phyloP scores from a whole-genome alignment of 1,140 invertebrate species.

The Hyles euphorbiae region DNA sequence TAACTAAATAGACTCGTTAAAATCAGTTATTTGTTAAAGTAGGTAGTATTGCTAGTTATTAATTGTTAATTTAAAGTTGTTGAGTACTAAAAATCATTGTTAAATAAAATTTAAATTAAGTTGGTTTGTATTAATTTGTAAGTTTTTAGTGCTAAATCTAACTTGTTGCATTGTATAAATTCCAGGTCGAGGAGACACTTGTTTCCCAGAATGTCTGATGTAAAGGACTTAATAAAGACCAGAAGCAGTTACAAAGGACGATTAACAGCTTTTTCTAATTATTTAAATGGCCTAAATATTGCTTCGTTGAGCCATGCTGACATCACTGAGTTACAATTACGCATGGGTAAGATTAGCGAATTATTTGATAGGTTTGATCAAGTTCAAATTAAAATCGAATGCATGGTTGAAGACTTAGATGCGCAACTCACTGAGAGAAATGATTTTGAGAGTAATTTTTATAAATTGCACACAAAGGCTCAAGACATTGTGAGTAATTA shows the following conservation, averaged over 20 bases:
- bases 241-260: conserved; percentile 5
- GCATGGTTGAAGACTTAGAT: not conserved
- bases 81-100: no score
- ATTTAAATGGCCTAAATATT: not conserved
- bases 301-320: not conserved
- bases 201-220: no score
- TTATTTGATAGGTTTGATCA: not conserved
- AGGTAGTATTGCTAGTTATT: no score
- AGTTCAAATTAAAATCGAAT: conserved; percentile 2
- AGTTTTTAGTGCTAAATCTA: no score
- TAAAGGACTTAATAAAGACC: not conserved
- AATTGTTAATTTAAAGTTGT: no score
- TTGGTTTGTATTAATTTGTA: no score
- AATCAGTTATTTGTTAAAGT: no score
- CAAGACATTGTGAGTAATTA: conserved; percentile 2
- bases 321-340: not conserved
- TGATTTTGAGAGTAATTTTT: not conserved
- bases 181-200: no score
- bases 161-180: no score
- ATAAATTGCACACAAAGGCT: not conserved
- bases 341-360: not conserved
- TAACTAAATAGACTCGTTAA: no score
- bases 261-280: conserved; percentile 1
- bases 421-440: not conserved
- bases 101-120: no score